phyloP scores from a whole-genome alignment of 2,888 invertebrate genomes.

The Athripsodes cinereus region DNA sequence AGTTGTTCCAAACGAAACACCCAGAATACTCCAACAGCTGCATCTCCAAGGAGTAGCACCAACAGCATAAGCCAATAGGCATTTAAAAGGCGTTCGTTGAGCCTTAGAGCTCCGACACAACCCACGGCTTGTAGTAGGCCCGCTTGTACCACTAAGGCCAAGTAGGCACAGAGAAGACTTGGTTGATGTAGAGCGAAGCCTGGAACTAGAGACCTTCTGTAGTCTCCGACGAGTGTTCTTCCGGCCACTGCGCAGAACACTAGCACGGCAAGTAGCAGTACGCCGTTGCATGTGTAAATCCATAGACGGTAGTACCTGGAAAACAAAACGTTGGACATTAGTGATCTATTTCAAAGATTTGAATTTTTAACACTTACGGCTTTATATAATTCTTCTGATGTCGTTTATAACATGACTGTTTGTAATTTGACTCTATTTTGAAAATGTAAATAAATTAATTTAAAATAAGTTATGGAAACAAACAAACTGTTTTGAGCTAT shows the following conservation, averaged over 20 bases:
- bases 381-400: too few relatives aligned
- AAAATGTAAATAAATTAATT: too few relatives aligned
- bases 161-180: slow-evolving; percentile 77
- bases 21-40: slow-evolving; percentile 79
- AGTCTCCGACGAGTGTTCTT: slow-evolving; percentile 63
- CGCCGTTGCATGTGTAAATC: slow-evolving; percentile 90
- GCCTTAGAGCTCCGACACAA: slow-evolving; percentile 72
- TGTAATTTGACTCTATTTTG: too few relatives aligned
- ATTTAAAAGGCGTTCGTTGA: slow-evolving; percentile 75
- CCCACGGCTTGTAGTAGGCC: slow-evolving; percentile 68
- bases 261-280: slow-evolving; percentile 74
- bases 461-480: too few relatives aligned
- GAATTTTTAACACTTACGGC: neutral
- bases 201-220: slow-evolving; percentile 64
- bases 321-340: too few relatives aligned
- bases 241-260: slow-evolving; percentile 74
- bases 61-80: slow-evolving; percentile 78
- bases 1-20: slow-evolving; percentile 72
- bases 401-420: too few relatives aligned
- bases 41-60: slow-evolving; percentile 75
- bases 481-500: too few relatives aligned
- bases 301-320: slow-evolving; percentile 79
- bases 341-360: neutral
- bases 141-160: slow-evolving; percentile 70
- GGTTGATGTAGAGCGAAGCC: slow-evolving; percentile 73